Percentiles rank a stretch among this genome's conserved stretches.
These are phyloP conservation scores for Podarcis cretensis DNA, from an alignment of 2,113 vertebrate species.

Conservation along the genomic window DNA sequence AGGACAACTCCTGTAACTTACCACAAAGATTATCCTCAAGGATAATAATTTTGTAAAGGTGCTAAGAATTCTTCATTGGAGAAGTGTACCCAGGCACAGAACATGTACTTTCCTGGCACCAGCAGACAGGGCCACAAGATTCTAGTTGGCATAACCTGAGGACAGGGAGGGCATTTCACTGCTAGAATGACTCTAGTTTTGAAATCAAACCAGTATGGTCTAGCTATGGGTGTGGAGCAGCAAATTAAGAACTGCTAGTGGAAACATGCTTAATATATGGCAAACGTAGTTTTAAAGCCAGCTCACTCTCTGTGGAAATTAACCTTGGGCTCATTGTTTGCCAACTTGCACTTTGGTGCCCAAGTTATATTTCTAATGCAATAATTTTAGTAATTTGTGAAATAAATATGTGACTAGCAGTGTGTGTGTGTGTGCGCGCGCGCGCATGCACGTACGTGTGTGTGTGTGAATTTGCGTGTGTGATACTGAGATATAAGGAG, in stretches of 20 bases:
- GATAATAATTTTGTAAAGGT: not conserved
- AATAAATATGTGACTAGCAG: rapidly evolving
- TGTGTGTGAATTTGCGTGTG: not conserved
- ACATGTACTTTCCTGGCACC: not conserved
- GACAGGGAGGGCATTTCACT: not conserved
- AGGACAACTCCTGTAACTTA: not conserved
- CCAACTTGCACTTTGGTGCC: not conserved
- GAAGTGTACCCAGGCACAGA: not conserved
- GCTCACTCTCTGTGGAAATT: not conserved
- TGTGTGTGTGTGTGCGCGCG: no score
- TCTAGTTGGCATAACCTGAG: rapidly evolving
- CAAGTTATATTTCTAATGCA: not conserved
- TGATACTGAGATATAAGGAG: not conserved
- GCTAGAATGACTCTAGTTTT: conserved; percentile 5
- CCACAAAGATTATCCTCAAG: not conserved
- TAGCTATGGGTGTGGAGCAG: not conserved
- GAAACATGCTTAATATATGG: not conserved
- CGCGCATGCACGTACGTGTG: no score
- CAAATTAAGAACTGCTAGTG: not conserved
- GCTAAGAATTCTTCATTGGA: not conserved
- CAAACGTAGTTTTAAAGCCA: not conserved
- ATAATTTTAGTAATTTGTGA: not conserved
- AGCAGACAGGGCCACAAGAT: not conserved
- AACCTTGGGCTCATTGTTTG: not conserved
- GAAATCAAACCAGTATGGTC: not conserved